A percentile compares a stretch with the other conserved stretches of the same genome.
These are phyloP conservation scores for Callipepla squamata DNA, from an alignment of 2,113 vertebrate genomes.

Conservation along the genomic window DNA sequence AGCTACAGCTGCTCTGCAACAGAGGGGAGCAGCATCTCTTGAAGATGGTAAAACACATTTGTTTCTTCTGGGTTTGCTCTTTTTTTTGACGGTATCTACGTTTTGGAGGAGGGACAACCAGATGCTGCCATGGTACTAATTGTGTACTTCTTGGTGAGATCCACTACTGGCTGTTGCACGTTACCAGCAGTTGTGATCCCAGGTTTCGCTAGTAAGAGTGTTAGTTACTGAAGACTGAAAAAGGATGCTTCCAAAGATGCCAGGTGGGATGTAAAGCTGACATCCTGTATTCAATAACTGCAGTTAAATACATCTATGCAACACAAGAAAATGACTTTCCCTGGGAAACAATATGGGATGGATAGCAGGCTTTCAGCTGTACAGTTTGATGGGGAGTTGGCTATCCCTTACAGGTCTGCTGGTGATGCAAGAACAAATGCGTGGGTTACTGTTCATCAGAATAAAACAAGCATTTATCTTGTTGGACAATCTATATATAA, in stretches of 20 bases:
- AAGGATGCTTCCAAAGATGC: not conserved
- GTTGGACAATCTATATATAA: not conserved
- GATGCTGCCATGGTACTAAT: not conserved
- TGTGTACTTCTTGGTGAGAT: not conserved
- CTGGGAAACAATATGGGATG: not conserved
- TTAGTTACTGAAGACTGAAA: not conserved
- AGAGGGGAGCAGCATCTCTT: not conserved
- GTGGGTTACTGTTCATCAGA: not conserved
- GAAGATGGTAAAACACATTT: not conserved
- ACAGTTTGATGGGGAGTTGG: not conserved
- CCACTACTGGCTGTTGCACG: not conserved
- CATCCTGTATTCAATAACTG: not conserved
- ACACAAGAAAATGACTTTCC: not conserved
- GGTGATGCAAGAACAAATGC: not conserved
- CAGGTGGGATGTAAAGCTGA: not conserved
- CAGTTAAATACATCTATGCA: not conserved
- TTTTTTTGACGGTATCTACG: not conserved
- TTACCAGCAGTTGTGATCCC: not conserved
- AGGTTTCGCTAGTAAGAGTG: not conserved
- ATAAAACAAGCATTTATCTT: not conserved
- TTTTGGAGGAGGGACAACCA: not conserved
- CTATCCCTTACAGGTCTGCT: not conserved
- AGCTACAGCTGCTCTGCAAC: not conserved
- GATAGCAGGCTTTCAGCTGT: not conserved
- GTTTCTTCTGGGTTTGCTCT: not conserved